Conservation (phyloP, 2,888 invertebrate genomes). For the Capitulum mitella region DNA sequence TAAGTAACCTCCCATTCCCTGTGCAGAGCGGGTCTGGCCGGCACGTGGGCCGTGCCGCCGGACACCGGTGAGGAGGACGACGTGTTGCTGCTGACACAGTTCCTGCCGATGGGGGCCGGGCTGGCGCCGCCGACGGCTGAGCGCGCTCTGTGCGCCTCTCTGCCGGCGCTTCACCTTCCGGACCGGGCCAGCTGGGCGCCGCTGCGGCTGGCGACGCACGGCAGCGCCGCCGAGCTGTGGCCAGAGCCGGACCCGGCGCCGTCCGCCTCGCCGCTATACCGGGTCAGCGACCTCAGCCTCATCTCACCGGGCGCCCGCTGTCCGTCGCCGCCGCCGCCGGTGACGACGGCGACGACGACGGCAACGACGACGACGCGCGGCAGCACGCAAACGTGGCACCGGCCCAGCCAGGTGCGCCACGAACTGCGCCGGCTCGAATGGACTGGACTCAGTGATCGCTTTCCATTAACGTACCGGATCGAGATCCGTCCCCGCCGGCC, state of each 20-base stretch:
- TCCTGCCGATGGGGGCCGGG: conserved; percentile 3
- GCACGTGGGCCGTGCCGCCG: no score
- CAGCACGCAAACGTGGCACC: no score
- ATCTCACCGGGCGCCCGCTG: conserved; percentile 28
- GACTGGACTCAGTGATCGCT: neutral
- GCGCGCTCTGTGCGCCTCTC: neutral
- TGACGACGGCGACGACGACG: neutral
- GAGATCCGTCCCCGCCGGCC: neutral
- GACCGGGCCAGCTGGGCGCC: neutral
- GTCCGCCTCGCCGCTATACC: conserved; percentile 30
- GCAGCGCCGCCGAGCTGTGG: neutral
- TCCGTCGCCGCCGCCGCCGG: neutral
- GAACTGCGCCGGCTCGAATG: neutral
- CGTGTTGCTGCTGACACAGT: neutral
- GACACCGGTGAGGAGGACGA: neutral
- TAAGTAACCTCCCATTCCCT: no score
- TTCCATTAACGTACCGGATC: neutral
- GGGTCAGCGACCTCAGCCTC: conserved; percentile 31
- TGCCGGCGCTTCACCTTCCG: neutral
- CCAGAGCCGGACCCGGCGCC: no score
- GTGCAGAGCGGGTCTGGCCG: no score
- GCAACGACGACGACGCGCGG: neutral
- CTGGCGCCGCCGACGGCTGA: neutral
- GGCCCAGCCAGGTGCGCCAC: neutral
- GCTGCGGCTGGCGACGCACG: neutral